Conservation (phyloP, 2,888 invertebrate species). For the Amblyjoppa proteus region DNA sequence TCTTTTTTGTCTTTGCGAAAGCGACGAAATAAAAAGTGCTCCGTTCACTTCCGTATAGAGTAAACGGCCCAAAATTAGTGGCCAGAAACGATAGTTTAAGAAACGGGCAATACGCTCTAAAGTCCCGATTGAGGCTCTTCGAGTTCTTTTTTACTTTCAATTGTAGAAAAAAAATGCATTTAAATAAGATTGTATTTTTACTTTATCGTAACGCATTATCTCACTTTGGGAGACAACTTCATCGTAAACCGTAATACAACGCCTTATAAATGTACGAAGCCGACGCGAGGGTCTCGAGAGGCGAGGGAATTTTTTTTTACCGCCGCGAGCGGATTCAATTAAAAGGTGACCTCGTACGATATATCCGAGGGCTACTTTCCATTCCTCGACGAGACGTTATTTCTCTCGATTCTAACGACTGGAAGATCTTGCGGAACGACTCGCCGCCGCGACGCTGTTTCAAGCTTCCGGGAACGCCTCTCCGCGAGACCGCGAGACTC, state of each 20-base stretch:
- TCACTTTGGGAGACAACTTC: not conserved
- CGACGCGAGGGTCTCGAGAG: constrained; percentile 22
- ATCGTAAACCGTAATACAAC: not conserved
- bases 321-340: constrained; percentile 60
- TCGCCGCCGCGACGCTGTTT: constrained; percentile 20
- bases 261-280: not conserved
- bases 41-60: not conserved
- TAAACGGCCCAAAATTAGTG: not conserved
- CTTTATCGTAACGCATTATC: not conserved
- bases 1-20: not conserved
- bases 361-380: constrained; percentile 58
- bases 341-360: constrained; percentile 64
- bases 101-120: not conserved
- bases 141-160: not conserved
- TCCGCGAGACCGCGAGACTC: not conserved
- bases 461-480: constrained; percentile 57
- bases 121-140: not conserved
- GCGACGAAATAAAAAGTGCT: not conserved
- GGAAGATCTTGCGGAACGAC: constrained; percentile 53
- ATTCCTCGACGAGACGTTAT: constrained; percentile 52
- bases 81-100: not conserved
- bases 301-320: constrained; percentile 12
- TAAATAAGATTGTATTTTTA: not conserved
- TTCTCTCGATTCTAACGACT: constrained; percentile 52
- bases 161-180: not conserved